These are phyloP conservation scores for Penelope pileata DNA, from an alignment of 2,113 vertebrate species.

Conservation along the genomic window DNA sequence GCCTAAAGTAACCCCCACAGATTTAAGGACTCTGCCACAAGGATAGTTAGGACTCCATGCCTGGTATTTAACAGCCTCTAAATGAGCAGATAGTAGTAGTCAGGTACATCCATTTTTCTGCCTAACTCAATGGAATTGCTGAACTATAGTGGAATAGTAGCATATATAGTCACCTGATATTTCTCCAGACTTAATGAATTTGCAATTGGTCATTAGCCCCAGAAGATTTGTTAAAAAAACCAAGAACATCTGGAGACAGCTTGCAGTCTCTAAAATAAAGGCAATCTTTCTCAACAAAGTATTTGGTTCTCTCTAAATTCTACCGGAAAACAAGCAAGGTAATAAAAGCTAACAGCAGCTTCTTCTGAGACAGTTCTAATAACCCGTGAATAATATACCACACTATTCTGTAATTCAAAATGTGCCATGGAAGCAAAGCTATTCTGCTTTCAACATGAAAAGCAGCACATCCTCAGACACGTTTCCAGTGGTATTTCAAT, in stretches of 20 bases:
- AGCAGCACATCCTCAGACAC: neutral
- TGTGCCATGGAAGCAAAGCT: neutral
- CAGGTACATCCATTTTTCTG: neutral
- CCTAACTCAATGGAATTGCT: neutral
- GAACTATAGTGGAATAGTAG: neutral
- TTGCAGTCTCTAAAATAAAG: neutral
- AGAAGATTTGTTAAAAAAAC: slow-evolving; percentile 37
- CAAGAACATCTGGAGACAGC: neutral
- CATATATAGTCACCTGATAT: neutral
- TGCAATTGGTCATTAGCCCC: neutral
- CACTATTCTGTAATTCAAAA: neutral
- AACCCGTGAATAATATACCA: neutral
- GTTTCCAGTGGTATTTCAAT: neutral
- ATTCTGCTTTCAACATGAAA: slow-evolving; percentile 12
- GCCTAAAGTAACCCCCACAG: neutral
- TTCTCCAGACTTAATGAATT: slow-evolving; percentile 20
- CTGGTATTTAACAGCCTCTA: neutral
- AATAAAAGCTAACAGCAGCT: neutral
- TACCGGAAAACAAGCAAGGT: neutral
- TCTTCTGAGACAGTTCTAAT: neutral
- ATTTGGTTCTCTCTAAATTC: neutral
- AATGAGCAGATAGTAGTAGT: neutral
- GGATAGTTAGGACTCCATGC: neutral
- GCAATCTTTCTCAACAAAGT: neutral
- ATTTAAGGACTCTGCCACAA: neutral